Base-by-base conservation (phyloP, 2,888 invertebrate species). In the Lycia hirtaria region DNA sequence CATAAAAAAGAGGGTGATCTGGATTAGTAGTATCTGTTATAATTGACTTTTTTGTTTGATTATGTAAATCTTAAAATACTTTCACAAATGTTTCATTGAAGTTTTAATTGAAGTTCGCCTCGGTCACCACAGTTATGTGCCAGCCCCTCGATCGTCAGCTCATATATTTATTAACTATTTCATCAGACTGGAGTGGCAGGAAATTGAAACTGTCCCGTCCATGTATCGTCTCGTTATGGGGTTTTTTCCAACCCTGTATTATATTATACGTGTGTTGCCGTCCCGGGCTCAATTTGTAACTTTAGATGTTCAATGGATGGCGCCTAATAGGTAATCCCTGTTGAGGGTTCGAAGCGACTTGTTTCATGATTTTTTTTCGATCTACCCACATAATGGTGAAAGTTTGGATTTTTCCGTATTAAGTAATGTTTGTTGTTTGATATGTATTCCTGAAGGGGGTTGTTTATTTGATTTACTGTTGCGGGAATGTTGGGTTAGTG, bases 271-370 rank as follows among this genome's bases (percentile, higher is more conserved):
- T 50, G 40, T 53, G 50, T 57, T 41, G 28, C 38, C 33, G 30
- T 30, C 26, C 44, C 44, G 63, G 57, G 52, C 41, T 64, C 59
- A 61, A 68, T 67, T 67, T 67, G 62, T 61, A 61, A 64, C 56
- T 67, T 57, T 24, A 60, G 53, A 44, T 44, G 55, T 60, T 41
- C 26, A 37, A 53, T 40, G 17, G 12, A 35, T 32, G 14, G 22
- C 10, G 12, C 26, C 44, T 40, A 51, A 57, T 51, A 51, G 33
- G 40, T 28, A 28, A 40, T 47, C 47, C 56, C 35, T 51, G 56
- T 57, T 28, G 38, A 45, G 45, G 41, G 22, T 40, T 56, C 38
- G 6, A 14, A 9, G 33, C 14, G 3, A 6, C 22, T 48, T 33
- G 17, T 37, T 48, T 37, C 3, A 37, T 26, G 24, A 4, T 24